Evolutionary conservation across 2,113 vertebrate genomes (phyloP).

Genomic region (Callopanchax toddi): DNA sequence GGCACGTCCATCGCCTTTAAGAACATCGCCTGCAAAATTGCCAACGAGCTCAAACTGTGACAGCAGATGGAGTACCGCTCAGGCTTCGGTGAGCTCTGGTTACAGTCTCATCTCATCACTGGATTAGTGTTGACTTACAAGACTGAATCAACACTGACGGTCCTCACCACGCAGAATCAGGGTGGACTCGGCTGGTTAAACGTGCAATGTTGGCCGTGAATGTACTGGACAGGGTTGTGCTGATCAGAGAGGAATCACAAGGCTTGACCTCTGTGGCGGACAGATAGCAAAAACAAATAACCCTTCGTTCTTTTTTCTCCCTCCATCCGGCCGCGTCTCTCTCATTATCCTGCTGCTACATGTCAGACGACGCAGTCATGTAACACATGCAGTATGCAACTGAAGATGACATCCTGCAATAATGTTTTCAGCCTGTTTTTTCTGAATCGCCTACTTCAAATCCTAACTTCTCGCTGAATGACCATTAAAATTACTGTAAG

Average conservation of each 20-base stretch:
- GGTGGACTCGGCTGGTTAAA: slow-evolving; percentile 79
- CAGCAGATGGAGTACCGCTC: slow-evolving; percentile 54
- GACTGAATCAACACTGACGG: slow-evolving; percentile 63
- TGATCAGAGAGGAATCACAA: slow-evolving; percentile 71
- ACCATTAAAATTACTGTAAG: slow-evolving; percentile 75
- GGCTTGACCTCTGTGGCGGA: slow-evolving; percentile 55
- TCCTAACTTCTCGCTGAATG: slow-evolving; percentile 82
- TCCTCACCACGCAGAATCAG: slow-evolving; percentile 78
- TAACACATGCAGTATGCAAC: slow-evolving; percentile 76
- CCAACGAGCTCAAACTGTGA: slow-evolving; percentile 98
- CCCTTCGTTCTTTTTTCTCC: slow-evolving; percentile 13
- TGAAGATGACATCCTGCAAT: slow-evolving; percentile 88
- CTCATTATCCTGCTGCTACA: slow-evolving; percentile 54
- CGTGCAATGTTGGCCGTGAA: slow-evolving; percentile 83
- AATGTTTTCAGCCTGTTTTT: slow-evolving; percentile 88
- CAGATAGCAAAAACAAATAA: slow-evolving; percentile 56
- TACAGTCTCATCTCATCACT: slow-evolving; percentile 62
- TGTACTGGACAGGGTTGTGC: slow-evolving; percentile 90
- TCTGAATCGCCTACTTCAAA: slow-evolving; percentile 82
- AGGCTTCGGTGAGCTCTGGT: slow-evolving; percentile 49
- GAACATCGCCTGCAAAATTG: slow-evolving; percentile 98
- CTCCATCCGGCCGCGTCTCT: slow-evolving; percentile 31
- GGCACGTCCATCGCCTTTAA: slow-evolving; percentile 97
- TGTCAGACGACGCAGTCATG: slow-evolving; percentile 57
- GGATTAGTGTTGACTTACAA: slow-evolving; percentile 67